Evolutionary conservation across 2,113 vertebrate species (phyloP), one percentile per base, ranked within the genome.

Genomic region (Notechis scutatus): DNA sequence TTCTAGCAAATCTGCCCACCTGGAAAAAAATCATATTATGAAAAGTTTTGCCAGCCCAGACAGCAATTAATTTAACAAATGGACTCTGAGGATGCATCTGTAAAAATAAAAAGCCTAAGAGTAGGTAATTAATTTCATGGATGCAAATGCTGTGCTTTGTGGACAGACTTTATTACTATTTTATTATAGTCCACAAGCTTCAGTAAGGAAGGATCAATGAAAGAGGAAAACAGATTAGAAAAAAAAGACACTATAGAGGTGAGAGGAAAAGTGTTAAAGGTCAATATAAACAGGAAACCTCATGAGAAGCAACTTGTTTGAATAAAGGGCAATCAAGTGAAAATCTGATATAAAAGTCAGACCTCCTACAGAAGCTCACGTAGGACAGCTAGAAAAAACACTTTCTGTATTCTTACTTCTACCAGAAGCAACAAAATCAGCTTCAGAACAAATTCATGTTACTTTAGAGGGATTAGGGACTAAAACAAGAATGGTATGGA

Each of bases 61-160:
- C 56, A 89, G 87, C 88, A 50, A 59, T 89, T 92, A 81, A 92
- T 45, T 85, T 24, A 93, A 91, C 86, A 92, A 34, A 1, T 0
- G 1, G 45, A 3, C 64, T 47, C 0, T 0, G 54, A 56, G 64
- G 7, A 12, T 8, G 52, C 55, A 0, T 26, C 21, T 56, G n/a
- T 0, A 0, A 47, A 21, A 47, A 45, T 12, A 42, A 24, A 57
- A 88, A 88, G 18, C 69, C 0, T 1, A 29, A 87, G 92, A 55
- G 90, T 54, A 4, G 0, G 86, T 47, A 45, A 34, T 23, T 91
- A 89, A 57, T 93, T 92, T 90, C 54, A 21, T 0, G 23, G 55
- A 55, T 42, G 45, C 15, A 91, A n/a, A 26, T 45, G 5, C 20
- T 52, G 42, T 69, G 0, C 0, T 2, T 11, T 0, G 0, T n/a